Evolutionary conservation across 2,888 invertebrate species (phyloP).

Genomic region (Athalia circularis): DNA sequence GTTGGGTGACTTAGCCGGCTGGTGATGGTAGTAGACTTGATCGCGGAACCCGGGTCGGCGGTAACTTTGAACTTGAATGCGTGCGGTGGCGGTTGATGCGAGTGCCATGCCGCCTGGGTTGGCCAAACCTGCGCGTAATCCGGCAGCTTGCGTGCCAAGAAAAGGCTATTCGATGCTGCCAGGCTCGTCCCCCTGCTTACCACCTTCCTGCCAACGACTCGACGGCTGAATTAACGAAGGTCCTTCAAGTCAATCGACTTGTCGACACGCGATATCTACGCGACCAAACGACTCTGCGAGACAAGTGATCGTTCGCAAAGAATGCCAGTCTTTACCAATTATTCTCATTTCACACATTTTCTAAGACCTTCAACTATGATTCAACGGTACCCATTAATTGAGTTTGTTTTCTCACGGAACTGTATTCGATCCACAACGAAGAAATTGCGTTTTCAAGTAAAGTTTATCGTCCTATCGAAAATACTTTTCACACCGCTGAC

Average conservation of each 20-base stretch:
- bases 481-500: too few species aligned
- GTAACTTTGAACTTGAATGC: constrained; percentile 43
- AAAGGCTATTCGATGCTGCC: constrained; percentile 42
- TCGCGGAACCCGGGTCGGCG: constrained; percentile 37
- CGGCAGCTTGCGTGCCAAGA: constrained; percentile 43
- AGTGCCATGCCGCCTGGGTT: constrained; percentile 21
- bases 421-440: neutral
- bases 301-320: neutral
- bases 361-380: neutral
- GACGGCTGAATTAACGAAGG: constrained; percentile 44
- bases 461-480: too few species aligned
- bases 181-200: constrained; percentile 25
- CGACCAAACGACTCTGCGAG: constrained; percentile 2
- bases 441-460: too few species aligned
- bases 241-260: constrained; percentile 40
- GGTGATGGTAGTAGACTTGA: constrained; percentile 32
- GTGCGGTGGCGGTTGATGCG: constrained; percentile 18
- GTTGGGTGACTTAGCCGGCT: constrained; percentile 54
- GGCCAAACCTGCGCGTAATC: constrained; percentile 39
- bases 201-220: constrained; percentile 46
- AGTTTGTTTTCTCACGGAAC: neutral
- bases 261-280: constrained; percentile 44
- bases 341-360: neutral
- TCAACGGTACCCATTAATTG: neutral
- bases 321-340: neutral